Conservation (phyloP, 2,797 vertebrate genomes). For the Anas acuta region DNA sequence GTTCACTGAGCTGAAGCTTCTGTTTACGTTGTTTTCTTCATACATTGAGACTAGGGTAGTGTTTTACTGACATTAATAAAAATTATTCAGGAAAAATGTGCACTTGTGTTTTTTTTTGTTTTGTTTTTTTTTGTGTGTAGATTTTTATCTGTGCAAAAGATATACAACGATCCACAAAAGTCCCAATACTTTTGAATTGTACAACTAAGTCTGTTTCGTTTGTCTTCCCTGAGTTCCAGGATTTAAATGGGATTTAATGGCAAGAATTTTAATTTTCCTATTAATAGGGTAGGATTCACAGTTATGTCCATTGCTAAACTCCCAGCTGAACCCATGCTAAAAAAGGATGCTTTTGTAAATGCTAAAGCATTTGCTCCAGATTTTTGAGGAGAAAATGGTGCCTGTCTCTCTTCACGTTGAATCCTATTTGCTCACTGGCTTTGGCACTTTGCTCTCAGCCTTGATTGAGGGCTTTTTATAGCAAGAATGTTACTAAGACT, state of each 20-base stretch:
- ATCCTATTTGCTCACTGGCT: constrained; percentile 20
- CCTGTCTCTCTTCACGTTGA: constrained; percentile 21
- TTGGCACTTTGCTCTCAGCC: not conserved
- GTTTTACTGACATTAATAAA: not conserved
- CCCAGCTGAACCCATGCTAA: not conserved
- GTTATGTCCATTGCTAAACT: not conserved
- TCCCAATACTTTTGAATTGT: not conserved
- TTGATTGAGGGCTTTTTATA: not conserved
- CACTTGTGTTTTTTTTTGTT: not conserved
- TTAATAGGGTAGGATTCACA: not conserved
- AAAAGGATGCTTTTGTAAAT: constrained; percentile 9
- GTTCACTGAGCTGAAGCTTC: not conserved
- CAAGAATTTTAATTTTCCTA: not conserved
- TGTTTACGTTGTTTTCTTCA: not conserved
- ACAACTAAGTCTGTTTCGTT: not conserved
- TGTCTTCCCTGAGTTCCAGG: not conserved
- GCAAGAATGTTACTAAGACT: not conserved
- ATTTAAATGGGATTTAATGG: not conserved
- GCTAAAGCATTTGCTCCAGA: constrained; percentile 25
- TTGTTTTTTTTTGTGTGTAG: not conserved
- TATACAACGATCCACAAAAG: not conserved
- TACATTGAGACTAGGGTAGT: not conserved
- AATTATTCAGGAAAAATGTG: not conserved
- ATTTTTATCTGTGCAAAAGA: not conserved
- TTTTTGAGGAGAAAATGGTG: constrained; percentile 36